Evolutionary conservation across 2,888 invertebrate species (phyloP), one percentile per base, ranked within the genome.

Genomic region (Cactoblastis cactorum): DNA sequence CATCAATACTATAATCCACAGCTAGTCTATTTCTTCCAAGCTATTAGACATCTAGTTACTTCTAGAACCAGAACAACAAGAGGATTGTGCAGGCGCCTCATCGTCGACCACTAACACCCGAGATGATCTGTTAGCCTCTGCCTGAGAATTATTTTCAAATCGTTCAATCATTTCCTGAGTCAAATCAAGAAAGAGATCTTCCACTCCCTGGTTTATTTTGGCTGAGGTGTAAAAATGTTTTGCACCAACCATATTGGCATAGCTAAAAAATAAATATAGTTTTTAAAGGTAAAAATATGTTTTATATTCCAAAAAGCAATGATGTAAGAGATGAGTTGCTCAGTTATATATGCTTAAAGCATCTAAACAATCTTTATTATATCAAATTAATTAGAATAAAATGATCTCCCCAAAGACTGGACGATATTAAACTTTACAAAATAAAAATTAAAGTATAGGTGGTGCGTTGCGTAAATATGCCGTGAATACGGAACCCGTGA

Each of bases 221-320:
- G 98, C 98, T 24, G 98, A 98, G 28, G 98, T 97, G 75, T 96
- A 95, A 80, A 94, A 96, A 83, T 98, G 98, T 67, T 93, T 93
- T 0, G 98, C 98, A 50, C 97, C 97, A 4, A 98, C 98, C 77
- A 95, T 95, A 58, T 92, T 92, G 2, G 98, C 95, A 85, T 98
- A 98, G 53, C 96, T 97, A 80, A 47, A 89, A 89, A 57, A 54
- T 51, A 6, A 2, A 11, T 32, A 32, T 32, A 63, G 67, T 14
- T 15, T 19, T 12, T 34, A 11, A n/a, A n/a, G n/a, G 17, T 14
- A 11, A 33, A 14, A 11, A 17, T 14, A n/a, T n/a, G n/a, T n/a
- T n/a, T n/a, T n/a, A n/a, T n/a, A n/a, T n/a, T n/a, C n/a, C n/a
- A n/a, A n/a, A n/a, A n/a, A n/a, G n/a, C n/a, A n/a, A n/a, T n/a